Base-by-base conservation (phyloP, 2,888 invertebrate species). In the Morpho helenor region DNA sequence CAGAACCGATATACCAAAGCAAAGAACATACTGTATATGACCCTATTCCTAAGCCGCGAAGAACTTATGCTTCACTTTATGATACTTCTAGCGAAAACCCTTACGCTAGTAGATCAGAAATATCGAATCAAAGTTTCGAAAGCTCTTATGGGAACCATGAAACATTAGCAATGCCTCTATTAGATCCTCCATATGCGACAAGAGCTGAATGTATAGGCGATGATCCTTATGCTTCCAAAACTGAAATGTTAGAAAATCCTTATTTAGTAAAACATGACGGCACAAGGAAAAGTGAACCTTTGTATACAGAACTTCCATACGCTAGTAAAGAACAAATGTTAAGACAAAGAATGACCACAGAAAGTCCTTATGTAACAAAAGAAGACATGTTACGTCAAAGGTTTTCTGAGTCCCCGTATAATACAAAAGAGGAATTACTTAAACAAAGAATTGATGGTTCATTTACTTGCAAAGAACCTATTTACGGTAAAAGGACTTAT, bases 1-100 rank as follows among this genome's bases (percentile, higher is more conserved):
- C 86, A 73, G 91, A 91, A 78, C 90, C 90, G 57, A 68, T 84
- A 68, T 90, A 90, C 87, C 90, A 91, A 88, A 88, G 88, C 66
- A 90, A 89, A 80, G 88, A 89, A 51, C 87, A 87, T 69, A 72
- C 89, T 69, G 76, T 90, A 64, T 91, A 91, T 66, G 91, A 91
- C 63, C 88, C 88, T 69, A 89, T 91, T 64, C 91, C 91, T 73
- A 91, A 91, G 72, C 91, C 91, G 51, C 82, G 88, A 71, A 78
- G 91, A 67, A 91, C 91, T 31, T 91, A 91, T 63, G 84, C 90
- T 61, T 87, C 90, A 56, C 60, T 85, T 22, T 88, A 87, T 65
- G 90, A 91, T 71, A 86, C 89, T 52, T 87, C 88, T 42, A 82
- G 77, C 63, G 90, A 89, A 70, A 89, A 86, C 55, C 82, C 89